phyloP scores from a whole-genome alignment of 2,888 invertebrate species.

The Myopa testacea region DNA sequence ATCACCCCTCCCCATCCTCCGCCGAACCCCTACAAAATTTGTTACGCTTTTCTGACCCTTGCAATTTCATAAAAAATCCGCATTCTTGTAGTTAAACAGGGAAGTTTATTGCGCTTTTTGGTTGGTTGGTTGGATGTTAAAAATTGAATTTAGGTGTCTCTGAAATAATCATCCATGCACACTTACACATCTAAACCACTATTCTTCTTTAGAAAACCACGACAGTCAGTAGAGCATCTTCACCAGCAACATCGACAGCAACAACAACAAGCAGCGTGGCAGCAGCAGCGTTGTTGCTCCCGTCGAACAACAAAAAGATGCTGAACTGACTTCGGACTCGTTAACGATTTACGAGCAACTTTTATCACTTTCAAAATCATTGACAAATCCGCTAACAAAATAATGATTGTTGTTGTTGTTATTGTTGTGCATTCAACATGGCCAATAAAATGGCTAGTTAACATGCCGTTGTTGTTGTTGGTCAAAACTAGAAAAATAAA shows the following conservation, averaged over 20 bases:
- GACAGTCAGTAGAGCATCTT: no score
- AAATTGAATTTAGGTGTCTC: no score
- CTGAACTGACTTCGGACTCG: constrained; percentile 49
- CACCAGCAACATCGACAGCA: background rate
- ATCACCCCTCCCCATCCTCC: no score
- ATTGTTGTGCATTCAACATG: constrained; percentile 16
- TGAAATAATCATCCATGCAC: no score
- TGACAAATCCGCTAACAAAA: constrained; percentile 64
- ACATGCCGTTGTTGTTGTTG: background rate
- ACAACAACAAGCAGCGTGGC: background rate
- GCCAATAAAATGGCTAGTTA: constrained; percentile 29
- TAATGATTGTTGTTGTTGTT: constrained; percentile 23
- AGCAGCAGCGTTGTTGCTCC: background rate
- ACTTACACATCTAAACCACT: no score
- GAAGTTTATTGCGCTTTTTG: no score
- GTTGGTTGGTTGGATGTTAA: no score
- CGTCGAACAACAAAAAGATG: background rate
- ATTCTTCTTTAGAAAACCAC: no score
- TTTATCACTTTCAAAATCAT: constrained; percentile 68
- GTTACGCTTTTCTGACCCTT: no score
- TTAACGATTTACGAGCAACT: constrained; percentile 69
- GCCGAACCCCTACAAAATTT: no score
- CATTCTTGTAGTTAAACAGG: no score
- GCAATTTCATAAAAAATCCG: no score
- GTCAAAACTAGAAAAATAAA: background rate